Percentiles rank a stretch among this genome's conserved stretches.
Conservation (phyloP, 2,888 invertebrate genomes). For the Ophion ellenae region DNA sequence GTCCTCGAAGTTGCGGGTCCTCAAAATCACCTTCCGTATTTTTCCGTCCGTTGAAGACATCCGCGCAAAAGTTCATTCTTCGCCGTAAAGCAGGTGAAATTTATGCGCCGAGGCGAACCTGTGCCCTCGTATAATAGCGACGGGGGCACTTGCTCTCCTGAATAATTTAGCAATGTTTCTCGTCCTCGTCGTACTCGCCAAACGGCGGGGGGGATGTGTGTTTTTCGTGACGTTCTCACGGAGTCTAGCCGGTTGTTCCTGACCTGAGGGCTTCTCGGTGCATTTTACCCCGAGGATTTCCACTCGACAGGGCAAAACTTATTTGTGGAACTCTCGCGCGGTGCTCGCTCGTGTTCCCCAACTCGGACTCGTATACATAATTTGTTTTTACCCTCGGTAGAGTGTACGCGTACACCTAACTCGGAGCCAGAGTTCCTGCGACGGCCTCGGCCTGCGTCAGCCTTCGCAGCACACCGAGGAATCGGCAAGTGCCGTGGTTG, state of each 20-base stretch:
- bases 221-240: conserved; percentile 37
- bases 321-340: neutral
- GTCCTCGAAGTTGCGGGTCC: too few relatives aligned
- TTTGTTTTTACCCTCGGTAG: conserved; percentile 2
- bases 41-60: neutral
- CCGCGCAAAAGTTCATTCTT: neutral
- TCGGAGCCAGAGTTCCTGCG: conserved; percentile 17
- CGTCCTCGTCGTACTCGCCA: conserved; percentile 12
- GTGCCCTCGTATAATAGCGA: conserved; percentile 14
- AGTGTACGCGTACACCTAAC: conserved; percentile 30
- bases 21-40: neutral
- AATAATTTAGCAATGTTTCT: conserved; percentile 52
- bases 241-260: neutral
- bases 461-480: conserved; percentile 35
- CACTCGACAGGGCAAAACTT: conserved; percentile 9
- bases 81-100: conserved; percentile 70
- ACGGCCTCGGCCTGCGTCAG: conserved; percentile 42
- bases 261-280: neutral
- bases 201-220: neutral
- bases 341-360: conserved; percentile 19
- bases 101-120: conserved; percentile 62
- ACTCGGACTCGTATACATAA: neutral
- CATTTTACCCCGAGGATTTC: conserved; percentile 18
- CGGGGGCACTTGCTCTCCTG: conserved; percentile 17
- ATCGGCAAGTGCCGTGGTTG: conserved; percentile 47